phyloP scores from a whole-genome alignment of 2,888 invertebrate species.

The Cephus sareptanus region DNA sequence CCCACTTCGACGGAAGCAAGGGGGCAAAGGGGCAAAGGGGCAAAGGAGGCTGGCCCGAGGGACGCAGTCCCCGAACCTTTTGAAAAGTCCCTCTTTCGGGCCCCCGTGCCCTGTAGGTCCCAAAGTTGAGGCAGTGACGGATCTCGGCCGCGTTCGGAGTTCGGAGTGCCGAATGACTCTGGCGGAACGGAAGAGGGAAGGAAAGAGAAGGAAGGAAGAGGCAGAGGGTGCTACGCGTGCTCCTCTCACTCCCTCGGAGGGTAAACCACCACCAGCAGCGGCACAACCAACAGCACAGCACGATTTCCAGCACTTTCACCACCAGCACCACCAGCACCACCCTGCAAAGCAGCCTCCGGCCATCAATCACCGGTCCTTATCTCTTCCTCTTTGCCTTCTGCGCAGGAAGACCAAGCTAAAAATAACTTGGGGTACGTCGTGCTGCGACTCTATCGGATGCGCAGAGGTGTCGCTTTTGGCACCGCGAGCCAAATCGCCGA shows the following conservation, averaged over 20 bases:
- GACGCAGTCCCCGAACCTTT: not conserved
- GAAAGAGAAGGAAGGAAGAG: not conserved
- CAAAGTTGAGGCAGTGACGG: too few relatives aligned
- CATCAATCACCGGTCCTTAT: constrained; percentile 26
- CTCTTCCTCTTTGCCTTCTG: constrained; percentile 10
- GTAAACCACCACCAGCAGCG: not conserved
- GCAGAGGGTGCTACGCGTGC: not conserved
- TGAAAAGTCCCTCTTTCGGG: not conserved
- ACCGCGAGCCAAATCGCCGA: too few relatives aligned
- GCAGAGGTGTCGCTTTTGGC: constrained; percentile 1
- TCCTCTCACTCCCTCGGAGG: constrained; percentile 1
- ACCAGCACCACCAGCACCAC: not conserved
- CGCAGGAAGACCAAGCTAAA: constrained; percentile 10
- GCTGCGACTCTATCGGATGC: not conserved
- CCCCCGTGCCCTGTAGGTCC: too few relatives aligned
- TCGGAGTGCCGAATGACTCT: not conserved
- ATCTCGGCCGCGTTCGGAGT: not conserved
- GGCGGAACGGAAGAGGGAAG: not conserved
- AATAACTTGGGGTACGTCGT: constrained; percentile 1
- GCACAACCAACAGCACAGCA: not conserved
- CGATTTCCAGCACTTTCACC: too few relatives aligned
- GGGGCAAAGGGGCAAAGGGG: constrained; percentile 21
- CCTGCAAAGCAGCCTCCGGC: constrained; percentile 31
- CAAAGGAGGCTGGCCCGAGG: constrained; percentile 19
- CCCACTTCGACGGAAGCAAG: constrained; percentile 17